These are phyloP conservation scores for Discoglossus pictus DNA, from an alignment of 2,797 vertebrate species.

Conservation along the genomic window DNA sequence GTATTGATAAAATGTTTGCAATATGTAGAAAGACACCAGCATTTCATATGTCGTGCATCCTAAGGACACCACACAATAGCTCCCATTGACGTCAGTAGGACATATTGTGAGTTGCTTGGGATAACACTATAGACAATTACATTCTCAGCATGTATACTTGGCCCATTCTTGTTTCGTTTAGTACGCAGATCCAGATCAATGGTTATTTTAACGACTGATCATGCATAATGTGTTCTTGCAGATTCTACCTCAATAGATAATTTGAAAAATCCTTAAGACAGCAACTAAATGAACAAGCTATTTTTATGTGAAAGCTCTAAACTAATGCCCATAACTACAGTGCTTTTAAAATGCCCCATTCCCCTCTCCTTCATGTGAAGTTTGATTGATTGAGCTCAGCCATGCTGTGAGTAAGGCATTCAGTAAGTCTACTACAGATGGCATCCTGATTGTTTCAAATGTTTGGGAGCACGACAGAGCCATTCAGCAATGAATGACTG, in stretches of 20 bases:
- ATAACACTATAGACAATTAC: too few relatives aligned
- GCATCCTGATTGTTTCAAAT: slow-evolving; percentile 29
- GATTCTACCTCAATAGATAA: neutral
- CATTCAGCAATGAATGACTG: slow-evolving; percentile 21
- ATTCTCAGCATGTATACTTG: too few relatives aligned
- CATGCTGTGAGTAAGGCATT: slow-evolving; percentile 20
- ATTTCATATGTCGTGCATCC: too few relatives aligned
- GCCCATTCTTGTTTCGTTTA: too few relatives aligned
- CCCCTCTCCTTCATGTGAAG: neutral
- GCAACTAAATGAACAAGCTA: slow-evolving; percentile 1
- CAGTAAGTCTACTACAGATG: slow-evolving; percentile 20
- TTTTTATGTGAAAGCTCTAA: neutral
- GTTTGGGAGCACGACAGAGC: slow-evolving; percentile 22
- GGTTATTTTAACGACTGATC: neutral
- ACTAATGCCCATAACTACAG: slow-evolving; percentile 13
- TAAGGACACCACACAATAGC: too few relatives aligned
- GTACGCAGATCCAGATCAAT: neutral
- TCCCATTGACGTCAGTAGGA: too few relatives aligned
- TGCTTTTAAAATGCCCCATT: slow-evolving; percentile 10
- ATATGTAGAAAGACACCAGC: too few relatives aligned
- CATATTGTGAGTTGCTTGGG: too few relatives aligned
- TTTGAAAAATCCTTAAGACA: neutral
- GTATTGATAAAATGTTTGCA: too few relatives aligned
- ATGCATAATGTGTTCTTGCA: neutral
- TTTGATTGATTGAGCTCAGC: slow-evolving; percentile 12